Conservation (phyloP, 2,113 vertebrate genomes). For the Poeciliopsis occidentalis region DNA sequence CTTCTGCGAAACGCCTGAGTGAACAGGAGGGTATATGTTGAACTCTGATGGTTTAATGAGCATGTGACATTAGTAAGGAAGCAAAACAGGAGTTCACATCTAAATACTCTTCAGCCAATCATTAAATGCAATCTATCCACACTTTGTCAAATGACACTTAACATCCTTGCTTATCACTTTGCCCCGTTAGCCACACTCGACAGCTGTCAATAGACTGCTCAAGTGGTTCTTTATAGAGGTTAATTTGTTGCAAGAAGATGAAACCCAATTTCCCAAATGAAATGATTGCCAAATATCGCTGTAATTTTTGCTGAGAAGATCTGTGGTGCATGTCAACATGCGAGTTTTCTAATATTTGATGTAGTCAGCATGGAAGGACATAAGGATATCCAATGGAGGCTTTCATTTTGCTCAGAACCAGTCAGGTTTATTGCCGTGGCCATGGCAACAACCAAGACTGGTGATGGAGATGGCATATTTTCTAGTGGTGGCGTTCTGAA, state of each 20-base stretch:
- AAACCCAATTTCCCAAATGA: constrained; percentile 28
- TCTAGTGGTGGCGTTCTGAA: constrained; percentile 53
- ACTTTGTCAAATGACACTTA: constrained; percentile 45
- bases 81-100: constrained; percentile 23
- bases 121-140: constrained; percentile 36
- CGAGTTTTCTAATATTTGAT: constrained; percentile 18
- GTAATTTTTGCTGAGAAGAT: neutral
- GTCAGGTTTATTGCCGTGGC: constrained; percentile 73
- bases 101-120: constrained; percentile 40
- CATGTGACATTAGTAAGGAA: constrained; percentile 45
- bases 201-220: constrained; percentile 56
- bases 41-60: constrained; percentile 69
- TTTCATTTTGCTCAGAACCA: constrained; percentile 37
- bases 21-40: constrained; percentile 58
- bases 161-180: constrained; percentile 58
- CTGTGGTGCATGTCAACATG: neutral
- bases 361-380: constrained; percentile 15
- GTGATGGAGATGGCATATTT: constrained; percentile 56
- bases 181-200: constrained; percentile 43
- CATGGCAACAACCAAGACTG: constrained; percentile 76
- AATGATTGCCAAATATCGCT: constrained; percentile 6
- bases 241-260: constrained; percentile 33
- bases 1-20: constrained; percentile 71
- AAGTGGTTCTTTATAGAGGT: constrained; percentile 44
- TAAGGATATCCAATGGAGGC: constrained; percentile 26